These are phyloP conservation scores for Pollenia amentaria DNA, from an alignment of 2,888 invertebrate species.

Conservation along the genomic window DNA sequence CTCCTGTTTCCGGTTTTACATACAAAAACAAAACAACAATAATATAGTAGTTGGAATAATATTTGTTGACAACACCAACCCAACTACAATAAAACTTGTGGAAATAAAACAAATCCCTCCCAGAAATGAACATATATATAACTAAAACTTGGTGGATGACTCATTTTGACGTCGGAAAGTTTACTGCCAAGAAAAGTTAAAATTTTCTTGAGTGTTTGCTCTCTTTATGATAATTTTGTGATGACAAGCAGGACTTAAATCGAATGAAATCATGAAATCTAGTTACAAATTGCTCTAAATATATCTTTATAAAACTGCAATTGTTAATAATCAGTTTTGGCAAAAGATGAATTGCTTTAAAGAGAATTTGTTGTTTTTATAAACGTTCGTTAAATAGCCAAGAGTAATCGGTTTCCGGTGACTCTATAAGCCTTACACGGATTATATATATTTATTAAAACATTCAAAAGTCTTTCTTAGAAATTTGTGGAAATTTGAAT, in stretches of 20 bases:
- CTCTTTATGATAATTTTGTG: neutral
- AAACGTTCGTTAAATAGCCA: no score
- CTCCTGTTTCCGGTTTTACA: neutral
- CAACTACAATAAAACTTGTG: neutral
- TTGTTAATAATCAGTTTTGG: no score
- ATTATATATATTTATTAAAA: no score
- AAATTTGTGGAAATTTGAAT: neutral
- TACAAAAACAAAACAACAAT: neutral
- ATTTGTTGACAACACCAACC: constrained; percentile 19
- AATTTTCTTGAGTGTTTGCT: constrained; percentile 1
- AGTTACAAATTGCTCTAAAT: neutral
- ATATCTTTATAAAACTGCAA: no score
- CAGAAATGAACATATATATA: constrained; percentile 2
- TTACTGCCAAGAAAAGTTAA: constrained; percentile 51
- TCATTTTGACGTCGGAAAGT: constrained; percentile 59
- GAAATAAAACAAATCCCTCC: neutral
- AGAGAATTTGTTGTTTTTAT: no score
- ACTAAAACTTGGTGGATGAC: no score
- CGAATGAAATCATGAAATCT: neutral
- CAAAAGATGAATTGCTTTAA: no score
- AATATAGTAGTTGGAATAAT: neutral
- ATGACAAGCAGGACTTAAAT: neutral
- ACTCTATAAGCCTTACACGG: no score
- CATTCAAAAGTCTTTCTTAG: no score
- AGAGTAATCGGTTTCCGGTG: no score